Percentiles rank a stretch among this genome's conserved stretches.
These are phyloP conservation scores for Spilosoma lubricipeda DNA, from an alignment of 2,888 invertebrate species.

Conservation along the genomic window DNA sequence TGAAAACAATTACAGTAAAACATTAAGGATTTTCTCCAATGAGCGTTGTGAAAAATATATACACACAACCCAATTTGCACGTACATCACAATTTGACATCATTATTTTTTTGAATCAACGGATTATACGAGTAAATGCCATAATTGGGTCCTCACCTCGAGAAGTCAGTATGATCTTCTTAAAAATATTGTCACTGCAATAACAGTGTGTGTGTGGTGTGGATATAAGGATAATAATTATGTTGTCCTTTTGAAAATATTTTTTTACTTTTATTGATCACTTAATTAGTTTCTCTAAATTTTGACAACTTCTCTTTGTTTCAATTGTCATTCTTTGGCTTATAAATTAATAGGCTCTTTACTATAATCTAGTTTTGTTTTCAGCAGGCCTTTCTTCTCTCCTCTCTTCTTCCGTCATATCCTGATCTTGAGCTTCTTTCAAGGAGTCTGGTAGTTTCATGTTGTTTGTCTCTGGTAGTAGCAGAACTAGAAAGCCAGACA, in stretches of 20 bases:
- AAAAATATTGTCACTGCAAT: background rate
- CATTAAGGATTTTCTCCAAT: background rate
- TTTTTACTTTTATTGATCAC: too few species aligned
- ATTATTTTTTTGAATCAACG: too few species aligned
- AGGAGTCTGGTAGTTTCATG: slow-evolving; percentile 86
- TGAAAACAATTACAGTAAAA: background rate
- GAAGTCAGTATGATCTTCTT: background rate
- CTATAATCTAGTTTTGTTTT: slow-evolving; percentile 57
- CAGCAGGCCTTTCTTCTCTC: slow-evolving; percentile 45
- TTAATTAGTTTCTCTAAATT: background rate
- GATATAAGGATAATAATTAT: too few species aligned
- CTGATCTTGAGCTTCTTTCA: slow-evolving; percentile 86
- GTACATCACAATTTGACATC: background rate
- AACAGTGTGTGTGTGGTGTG: too few species aligned
- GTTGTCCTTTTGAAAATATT: too few species aligned
- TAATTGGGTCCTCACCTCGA: too few species aligned
- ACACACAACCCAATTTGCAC: background rate
- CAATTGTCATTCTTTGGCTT: slow-evolving; percentile 22
- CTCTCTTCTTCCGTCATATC: slow-evolving; percentile 58
- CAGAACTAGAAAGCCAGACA: slow-evolving; percentile 85
- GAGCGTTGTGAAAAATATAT: background rate
- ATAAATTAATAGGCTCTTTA: slow-evolving; percentile 36
- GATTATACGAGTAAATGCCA: too few species aligned
- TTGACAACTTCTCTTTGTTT: slow-evolving; percentile 1
- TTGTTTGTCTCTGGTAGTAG: slow-evolving; percentile 88